A percentile compares a stretch with the other conserved stretches of the same genome.
phyloP scores from a whole-genome alignment of 2,797 vertebrate species.

The Sebastes reedi region DNA sequence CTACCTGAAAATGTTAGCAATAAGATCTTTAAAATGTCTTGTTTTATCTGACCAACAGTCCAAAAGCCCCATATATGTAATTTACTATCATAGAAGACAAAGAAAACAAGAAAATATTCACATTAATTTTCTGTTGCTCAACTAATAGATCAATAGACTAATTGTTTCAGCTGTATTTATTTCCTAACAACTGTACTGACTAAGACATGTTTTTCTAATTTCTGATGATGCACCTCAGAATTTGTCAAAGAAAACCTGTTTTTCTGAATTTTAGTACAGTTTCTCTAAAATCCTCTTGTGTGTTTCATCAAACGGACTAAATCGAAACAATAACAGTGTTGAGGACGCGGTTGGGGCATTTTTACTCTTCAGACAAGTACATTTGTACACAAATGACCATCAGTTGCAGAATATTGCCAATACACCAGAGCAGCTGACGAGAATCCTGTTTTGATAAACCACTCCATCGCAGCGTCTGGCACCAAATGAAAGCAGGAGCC shows the following conservation, averaged over 20 bases:
- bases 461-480: constrained; percentile 12
- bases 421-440: constrained; percentile 22
- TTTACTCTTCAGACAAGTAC: constrained; percentile 3
- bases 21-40: background rate
- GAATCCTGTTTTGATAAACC: constrained; percentile 57
- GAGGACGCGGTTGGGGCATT: background rate
- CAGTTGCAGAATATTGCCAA: constrained; percentile 52
- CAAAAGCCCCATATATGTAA: background rate
- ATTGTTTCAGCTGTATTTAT: background rate
- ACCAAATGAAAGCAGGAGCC: constrained; percentile 46
- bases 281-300: constrained; percentile 1
- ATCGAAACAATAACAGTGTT: background rate
- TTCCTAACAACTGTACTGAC: background rate
- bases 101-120: background rate
- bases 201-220: background rate
- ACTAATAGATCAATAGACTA: background rate
- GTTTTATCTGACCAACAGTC: background rate
- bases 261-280: background rate
- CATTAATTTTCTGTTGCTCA: background rate
- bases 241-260: background rate
- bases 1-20: too few species aligned
- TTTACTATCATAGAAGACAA: background rate
- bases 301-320: constrained; percentile 13
- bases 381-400: constrained; percentile 47
- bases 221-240: background rate